These are phyloP conservation scores for Latrodectus geometricus DNA, from an alignment of 1,140 invertebrate species.

Conservation along the genomic window DNA sequence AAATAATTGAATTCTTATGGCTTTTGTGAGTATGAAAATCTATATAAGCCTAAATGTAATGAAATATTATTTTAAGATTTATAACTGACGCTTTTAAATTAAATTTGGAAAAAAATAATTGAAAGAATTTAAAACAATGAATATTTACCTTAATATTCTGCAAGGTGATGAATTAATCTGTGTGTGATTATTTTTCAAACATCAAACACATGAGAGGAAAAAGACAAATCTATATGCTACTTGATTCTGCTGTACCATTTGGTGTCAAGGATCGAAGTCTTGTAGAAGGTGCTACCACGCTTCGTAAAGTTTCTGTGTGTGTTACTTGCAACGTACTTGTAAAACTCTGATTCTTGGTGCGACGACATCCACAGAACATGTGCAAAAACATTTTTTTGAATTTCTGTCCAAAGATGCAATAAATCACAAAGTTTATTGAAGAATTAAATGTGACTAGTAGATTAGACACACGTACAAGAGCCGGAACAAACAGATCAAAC, in stretches of 20 bases:
- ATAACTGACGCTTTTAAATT: too few species aligned
- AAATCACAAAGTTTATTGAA: slow-evolving; percentile 96
- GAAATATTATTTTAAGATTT: too few species aligned
- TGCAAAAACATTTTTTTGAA: slow-evolving; percentile 72
- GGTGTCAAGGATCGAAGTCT: slow-evolving; percentile 13
- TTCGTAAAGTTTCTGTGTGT: slow-evolving; percentile 43
- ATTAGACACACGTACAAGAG: slow-evolving; percentile 72
- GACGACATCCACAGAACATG: slow-evolving; percentile 34
- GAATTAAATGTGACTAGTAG: slow-evolving; percentile 95
- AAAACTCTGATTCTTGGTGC: slow-evolving; percentile 49
- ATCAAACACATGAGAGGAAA: too few species aligned
- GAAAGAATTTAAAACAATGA: too few species aligned
- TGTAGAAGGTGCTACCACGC: slow-evolving; percentile 5
- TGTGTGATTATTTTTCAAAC: too few species aligned
- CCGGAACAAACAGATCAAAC: slow-evolving; percentile 64
- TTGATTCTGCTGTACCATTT: slow-evolving; percentile 25
- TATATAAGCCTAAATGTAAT: too few species aligned
- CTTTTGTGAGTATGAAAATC: too few species aligned
- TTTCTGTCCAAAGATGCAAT: slow-evolving; percentile 96
- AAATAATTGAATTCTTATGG: too few species aligned
- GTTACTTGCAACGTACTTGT: slow-evolving; percentile 55
- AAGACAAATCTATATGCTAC: slow-evolving; percentile 6
- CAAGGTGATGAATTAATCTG: too few species aligned
- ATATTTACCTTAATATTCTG: too few species aligned
- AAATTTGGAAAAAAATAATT: too few species aligned